Evolutionary conservation across 2,113 vertebrate species (phyloP).

Genomic region (Synodontis membranacea): DNA sequence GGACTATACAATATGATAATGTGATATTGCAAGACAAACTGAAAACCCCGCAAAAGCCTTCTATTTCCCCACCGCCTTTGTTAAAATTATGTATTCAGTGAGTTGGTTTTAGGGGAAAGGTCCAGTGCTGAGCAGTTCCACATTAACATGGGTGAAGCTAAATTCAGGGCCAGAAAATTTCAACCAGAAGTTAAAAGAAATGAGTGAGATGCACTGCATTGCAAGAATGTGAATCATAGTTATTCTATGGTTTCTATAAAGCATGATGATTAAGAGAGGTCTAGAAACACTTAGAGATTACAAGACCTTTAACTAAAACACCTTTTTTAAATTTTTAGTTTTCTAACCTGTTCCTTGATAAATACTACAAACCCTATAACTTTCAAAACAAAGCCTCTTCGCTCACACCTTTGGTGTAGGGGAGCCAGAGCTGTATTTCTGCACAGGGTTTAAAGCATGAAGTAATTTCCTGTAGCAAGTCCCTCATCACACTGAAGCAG

Average conservation of each 20-base stretch:
- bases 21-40: background rate
- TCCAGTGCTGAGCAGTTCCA: background rate
- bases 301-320: background rate
- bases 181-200: background rate
- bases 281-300: background rate
- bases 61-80: background rate
- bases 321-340: background rate
- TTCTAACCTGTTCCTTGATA: background rate
- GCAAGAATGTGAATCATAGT: background rate
- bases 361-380: background rate
- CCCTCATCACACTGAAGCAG: slow-evolving; percentile 11
- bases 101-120: background rate
- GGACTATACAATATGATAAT: background rate
- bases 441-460: slow-evolving; percentile 40
- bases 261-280: background rate
- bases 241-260: background rate
- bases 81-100: background rate
- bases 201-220: background rate
- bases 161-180: background rate
- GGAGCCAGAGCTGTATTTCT: background rate
- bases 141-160: background rate
- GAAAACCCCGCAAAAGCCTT: background rate
- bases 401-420: slow-evolving; percentile 3
- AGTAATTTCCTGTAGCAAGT: slow-evolving; percentile 50
- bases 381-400: background rate